These are phyloP conservation scores for Pterostichus niger DNA, from an alignment of 2,888 invertebrate genomes.

Conservation along the genomic window DNA sequence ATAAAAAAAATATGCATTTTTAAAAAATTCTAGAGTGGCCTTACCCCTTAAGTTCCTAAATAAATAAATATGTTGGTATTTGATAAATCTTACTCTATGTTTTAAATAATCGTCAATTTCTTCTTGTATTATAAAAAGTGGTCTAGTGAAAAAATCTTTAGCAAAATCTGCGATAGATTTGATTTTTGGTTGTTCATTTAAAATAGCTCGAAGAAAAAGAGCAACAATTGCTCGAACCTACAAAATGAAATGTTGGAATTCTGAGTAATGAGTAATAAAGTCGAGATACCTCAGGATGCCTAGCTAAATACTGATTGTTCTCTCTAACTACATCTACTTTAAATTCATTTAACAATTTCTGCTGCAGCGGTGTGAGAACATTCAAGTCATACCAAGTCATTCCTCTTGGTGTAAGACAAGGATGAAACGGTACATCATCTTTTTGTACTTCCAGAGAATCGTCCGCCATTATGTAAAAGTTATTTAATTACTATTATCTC, in stretches of 20 bases:
- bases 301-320: conserved; percentile 73
- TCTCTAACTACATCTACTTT: conserved; percentile 72
- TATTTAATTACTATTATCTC: conserved; percentile 28
- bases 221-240: conserved; percentile 52
- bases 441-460: conserved; percentile 28
- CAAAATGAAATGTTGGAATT: not conserved
- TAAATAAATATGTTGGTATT: too few relatives aligned
- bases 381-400: conserved; percentile 72
- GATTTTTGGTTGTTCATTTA: conserved; percentile 15
- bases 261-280: not conserved
- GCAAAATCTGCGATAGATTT: conserved; percentile 42
- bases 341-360: conserved; percentile 71
- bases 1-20: too few relatives aligned
- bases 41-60: too few relatives aligned
- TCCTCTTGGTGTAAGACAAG: conserved; percentile 72
- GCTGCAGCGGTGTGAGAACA: conserved; percentile 72
- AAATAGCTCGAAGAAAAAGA: conserved; percentile 39
- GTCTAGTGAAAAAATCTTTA: conserved; percentile 17
- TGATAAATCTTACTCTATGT: conserved; percentile 43
- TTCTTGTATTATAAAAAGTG: conserved; percentile 5
- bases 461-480: conserved; percentile 37
- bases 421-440: conserved; percentile 70
- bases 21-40: too few relatives aligned
- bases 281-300: conserved; percentile 73
- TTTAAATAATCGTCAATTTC: conserved; percentile 42